Conservation (phyloP, 2,113 vertebrate genomes). For the Mionectes macconnelli region DNA sequence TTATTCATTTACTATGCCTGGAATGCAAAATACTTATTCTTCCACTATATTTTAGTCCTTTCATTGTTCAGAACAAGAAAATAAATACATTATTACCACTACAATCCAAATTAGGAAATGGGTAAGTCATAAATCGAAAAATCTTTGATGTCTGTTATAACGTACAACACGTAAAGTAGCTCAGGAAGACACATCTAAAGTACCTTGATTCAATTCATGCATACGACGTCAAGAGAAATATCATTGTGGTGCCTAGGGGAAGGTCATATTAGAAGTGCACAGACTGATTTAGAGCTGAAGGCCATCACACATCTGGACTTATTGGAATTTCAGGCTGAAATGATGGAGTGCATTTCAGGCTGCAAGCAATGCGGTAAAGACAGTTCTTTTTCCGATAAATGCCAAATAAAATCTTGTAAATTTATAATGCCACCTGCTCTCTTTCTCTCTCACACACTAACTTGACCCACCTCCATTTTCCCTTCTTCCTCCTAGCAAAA, state of each 20-base stretch:
- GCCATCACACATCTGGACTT: slow-evolving; percentile 37
- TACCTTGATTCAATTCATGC: background rate
- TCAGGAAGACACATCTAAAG: background rate
- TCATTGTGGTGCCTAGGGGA: background rate
- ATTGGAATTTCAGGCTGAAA: slow-evolving; percentile 13
- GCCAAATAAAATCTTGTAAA: slow-evolving; percentile 32
- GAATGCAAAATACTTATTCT: background rate
- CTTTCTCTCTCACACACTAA: background rate
- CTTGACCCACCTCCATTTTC: background rate
- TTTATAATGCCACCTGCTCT: background rate
- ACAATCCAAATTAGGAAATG: background rate
- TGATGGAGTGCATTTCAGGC: slow-evolving; percentile 14
- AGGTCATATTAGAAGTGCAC: slow-evolving; percentile 29
- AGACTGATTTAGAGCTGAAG: slow-evolving; percentile 34
- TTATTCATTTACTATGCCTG: background rate
- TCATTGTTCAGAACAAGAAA: slow-evolving; percentile 2
- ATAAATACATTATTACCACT: slow-evolving; percentile 12
- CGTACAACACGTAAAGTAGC: background rate
- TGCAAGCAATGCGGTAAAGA: slow-evolving; percentile 27
- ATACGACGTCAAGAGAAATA: background rate
- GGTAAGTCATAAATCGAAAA: background rate
- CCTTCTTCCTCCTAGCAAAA: background rate
- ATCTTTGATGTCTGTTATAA: background rate
- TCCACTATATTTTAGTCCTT: background rate
- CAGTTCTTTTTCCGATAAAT: background rate